Evolutionary conservation across 2,113 vertebrate species (phyloP), one percentile per base, ranked within the genome.

Genomic region (Mystacornis crossleyi): DNA sequence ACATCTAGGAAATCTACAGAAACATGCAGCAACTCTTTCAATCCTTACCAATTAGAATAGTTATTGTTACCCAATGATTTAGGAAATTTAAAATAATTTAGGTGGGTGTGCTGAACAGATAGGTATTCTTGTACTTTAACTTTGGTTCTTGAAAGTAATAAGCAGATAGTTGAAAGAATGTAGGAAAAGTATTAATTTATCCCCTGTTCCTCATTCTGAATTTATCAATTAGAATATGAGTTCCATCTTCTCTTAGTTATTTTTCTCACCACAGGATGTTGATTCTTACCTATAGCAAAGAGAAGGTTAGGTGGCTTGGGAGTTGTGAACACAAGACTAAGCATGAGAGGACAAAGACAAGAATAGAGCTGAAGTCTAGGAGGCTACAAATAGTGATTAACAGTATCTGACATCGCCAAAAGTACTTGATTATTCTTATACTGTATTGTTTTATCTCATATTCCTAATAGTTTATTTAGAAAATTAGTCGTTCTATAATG

Each of bases 381-480:
- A 53, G 17, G 6, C 5, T 48, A 8, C 13, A 82, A 86, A 64
- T 14, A 65, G 7, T 50, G 38, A 86, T 75, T 51, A 54, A 54
- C 29, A 60, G 18, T 34, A 54, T 6, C 13, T 34, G 28, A 36
- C 50, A 42, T 61, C 13, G 13, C 45, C 33, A 16, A 57, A 84
- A 72, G 16, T 64, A 61, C 33, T 73, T 73, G 5, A 6, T 45
- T 38, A 29, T 83, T 64, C 14, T 67, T 69, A 19, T 14, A 29
- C 5, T 58, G 4, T 29, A 15, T 54, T 79, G 4, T 79, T 72
- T 72, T 72, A 3, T 66, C 48, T 70, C 13, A 20, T 67, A 95
- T n/a, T 61, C 20, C 61, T 82, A 26, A 74, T n/a, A 69, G 48
- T 93, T 97, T 95, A 84, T 94, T 86, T 84, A 73, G 71, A 96